Evolutionary conservation across 1,140 invertebrate genomes (phyloP), one percentile per base, ranked within the genome.

Genomic region (Drosophila nigrodunni): DNA sequence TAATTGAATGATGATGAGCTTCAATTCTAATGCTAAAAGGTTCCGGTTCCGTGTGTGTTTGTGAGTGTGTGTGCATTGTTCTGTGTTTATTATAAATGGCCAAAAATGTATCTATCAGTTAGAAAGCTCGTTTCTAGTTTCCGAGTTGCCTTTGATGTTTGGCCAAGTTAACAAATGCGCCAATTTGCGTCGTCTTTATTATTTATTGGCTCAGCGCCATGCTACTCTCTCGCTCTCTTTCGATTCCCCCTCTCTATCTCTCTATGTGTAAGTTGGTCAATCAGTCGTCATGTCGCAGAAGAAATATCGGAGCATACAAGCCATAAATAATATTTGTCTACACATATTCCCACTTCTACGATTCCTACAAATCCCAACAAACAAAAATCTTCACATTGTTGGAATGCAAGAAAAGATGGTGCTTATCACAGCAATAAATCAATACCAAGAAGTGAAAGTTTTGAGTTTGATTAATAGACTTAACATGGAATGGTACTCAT

Each of bases 1-100:
- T 69, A 65, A 79, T 65, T 88, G 77, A 68, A 70, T 70, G 58
- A 69, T 72, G 74, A 72, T 69, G 71, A 81, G 73, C 55, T 55
- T 15, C 13, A 5, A 41, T 55, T 15, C 18, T 8, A 35, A 21
- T 21, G 58, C 41, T 39, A 21, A 21, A 13, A 41, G 30, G 69
- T 72, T 72, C 62, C 62, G 69, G 43, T 41, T 34, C 9, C 21
- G 9, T 25, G n/a, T 18, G 7, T 35, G 15, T 55, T 3, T 30
- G n/a, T n/a, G n/a, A n/a, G n/a, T 43, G 34, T 39, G 13, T 39
- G 1, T 21, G 11, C 34, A 6, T 34, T 6, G 43, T 10, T 10
- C 9, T 41, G 37, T 25, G 21, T 10, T 11, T 21, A 10, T 55
- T 30, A 44, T 13, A 46, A 62, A 46, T 71, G 44, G 9, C 10